Conservation (phyloP, 2,888 invertebrate species). For the Gisinianus flammeolus region DNA sequence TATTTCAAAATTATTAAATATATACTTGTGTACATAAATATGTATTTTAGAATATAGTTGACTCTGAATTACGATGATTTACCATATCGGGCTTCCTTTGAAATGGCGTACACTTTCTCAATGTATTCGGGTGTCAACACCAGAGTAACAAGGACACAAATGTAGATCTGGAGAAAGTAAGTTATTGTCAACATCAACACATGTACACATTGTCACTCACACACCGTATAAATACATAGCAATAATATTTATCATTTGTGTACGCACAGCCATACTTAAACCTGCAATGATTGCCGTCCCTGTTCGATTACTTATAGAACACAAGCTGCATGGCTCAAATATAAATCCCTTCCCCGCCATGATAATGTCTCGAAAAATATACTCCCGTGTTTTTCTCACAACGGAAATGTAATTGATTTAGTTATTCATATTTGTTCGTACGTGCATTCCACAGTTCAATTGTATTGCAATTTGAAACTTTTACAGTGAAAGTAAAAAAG, state of each 20-base stretch:
- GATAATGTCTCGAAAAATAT: no score
- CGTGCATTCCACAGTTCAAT: no score
- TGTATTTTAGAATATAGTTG: neutral
- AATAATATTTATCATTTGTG: neutral
- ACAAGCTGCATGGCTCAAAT: slow-evolving; percentile 7
- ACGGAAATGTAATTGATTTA: no score
- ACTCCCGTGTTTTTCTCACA: neutral
- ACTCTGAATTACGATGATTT: neutral
- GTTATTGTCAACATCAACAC: neutral
- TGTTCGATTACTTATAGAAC: neutral
- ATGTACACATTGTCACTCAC: neutral
- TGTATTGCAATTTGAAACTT: no score
- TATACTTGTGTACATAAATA: neutral
- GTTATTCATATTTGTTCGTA: no score
- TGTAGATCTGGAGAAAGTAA: neutral
- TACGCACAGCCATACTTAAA: neutral
- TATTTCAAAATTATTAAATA: neutral
- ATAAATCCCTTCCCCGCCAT: slow-evolving; percentile 2
- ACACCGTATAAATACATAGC: neutral
- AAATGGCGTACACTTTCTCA: neutral
- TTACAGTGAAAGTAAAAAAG: no score
- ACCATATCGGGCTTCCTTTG: neutral
- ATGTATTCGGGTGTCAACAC: neutral
- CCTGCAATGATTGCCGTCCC: neutral
- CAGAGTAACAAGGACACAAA: neutral